phyloP scores from a whole-genome alignment of 1,140 invertebrate species.

The Drosophila ercepeae region DNA sequence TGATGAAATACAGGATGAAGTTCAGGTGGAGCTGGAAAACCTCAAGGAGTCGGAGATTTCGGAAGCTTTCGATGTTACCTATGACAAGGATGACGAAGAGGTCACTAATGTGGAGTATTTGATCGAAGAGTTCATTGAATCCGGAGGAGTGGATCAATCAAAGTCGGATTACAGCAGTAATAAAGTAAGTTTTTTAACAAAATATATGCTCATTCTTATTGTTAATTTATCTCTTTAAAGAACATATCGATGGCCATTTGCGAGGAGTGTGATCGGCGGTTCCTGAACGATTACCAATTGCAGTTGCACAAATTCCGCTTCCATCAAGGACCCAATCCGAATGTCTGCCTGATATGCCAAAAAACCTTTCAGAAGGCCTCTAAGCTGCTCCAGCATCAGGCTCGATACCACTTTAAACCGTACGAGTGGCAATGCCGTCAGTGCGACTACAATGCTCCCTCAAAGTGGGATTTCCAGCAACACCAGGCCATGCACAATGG shows the following conservation, averaged over 20 bases:
- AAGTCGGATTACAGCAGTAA: not conserved
- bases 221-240: not conserved
- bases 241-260: slow-evolving; percentile 16
- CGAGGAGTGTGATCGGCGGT: slow-evolving; percentile 30
- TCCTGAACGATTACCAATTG: slow-evolving; percentile 25
- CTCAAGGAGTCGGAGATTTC: not conserved
- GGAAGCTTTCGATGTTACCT: not conserved
- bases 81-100: not conserved
- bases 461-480: slow-evolving; percentile 36
- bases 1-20: slow-evolving; percentile 37
- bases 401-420: slow-evolving; percentile 25
- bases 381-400: slow-evolving; percentile 28
- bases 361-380: slow-evolving; percentile 17
- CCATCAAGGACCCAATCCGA: slow-evolving; percentile 24
- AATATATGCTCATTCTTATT: no score
- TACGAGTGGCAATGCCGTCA: slow-evolving; percentile 25
- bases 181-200: not conserved
- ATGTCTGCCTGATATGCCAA: slow-evolving; percentile 31
- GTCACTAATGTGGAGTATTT: slow-evolving; percentile 1
- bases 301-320: slow-evolving; percentile 27
- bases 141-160: not conserved
- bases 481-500: slow-evolving; percentile 34
- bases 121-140: slow-evolving; percentile 5
- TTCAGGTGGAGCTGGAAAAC: slow-evolving; percentile 32
- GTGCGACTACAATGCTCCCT: slow-evolving; percentile 39